These are phyloP conservation scores for Lycaena phlaeas DNA, from an alignment of 2,888 invertebrate genomes.

Conservation along the genomic window DNA sequence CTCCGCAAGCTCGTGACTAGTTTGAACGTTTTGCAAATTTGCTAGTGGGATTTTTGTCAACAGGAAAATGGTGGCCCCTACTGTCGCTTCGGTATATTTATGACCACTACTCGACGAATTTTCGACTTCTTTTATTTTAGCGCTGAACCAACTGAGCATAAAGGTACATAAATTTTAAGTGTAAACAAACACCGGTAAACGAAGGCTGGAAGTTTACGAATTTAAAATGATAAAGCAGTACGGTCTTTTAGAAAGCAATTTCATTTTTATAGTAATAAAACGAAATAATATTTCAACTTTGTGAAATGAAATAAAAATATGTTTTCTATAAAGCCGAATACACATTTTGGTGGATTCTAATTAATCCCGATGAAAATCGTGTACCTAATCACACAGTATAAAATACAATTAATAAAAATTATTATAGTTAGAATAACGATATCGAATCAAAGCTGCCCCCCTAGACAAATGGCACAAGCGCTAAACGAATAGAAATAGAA, in stretches of 20 bases:
- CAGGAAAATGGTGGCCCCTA: conserved; percentile 66
- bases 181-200: conserved; percentile 32
- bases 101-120: conserved; percentile 57
- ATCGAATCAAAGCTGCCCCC: too few species aligned
- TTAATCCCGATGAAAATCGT: too few species aligned
- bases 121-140: conserved; percentile 57
- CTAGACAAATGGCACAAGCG: too few species aligned
- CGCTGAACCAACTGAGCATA: conserved; percentile 42
- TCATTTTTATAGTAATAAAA: not conserved
- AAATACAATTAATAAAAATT: too few species aligned
- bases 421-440: too few species aligned
- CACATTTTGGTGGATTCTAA: too few species aligned
- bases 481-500: too few species aligned
- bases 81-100: conserved; percentile 61
- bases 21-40: conserved; percentile 64
- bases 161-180: conserved; percentile 50
- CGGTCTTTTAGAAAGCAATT: not conserved
- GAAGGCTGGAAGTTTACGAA: conserved; percentile 20
- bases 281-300: not conserved
- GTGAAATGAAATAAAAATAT: too few species aligned
- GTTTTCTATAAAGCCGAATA: not conserved
- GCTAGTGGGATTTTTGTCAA: conserved; percentile 66
- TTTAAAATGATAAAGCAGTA: conserved; percentile 17
- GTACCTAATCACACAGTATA: too few species aligned
- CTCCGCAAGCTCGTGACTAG: conserved; percentile 53